phyloP scores from a whole-genome alignment of 2,113 vertebrate genomes.

The Blennius ocellaris region DNA sequence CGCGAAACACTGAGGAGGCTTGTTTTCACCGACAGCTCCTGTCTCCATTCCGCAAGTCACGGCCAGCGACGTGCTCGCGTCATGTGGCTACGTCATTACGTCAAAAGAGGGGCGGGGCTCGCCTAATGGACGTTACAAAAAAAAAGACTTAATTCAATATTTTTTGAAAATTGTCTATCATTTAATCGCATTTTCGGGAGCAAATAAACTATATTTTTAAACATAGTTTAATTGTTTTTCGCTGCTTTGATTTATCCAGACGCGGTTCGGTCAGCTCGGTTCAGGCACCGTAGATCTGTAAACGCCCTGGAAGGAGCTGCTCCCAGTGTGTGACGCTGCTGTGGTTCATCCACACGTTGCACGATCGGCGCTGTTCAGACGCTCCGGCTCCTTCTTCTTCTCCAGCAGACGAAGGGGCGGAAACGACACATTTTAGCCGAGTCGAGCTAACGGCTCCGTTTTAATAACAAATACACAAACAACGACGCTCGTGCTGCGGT shows the following conservation, averaged over 20 bases:
- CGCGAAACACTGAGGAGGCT: neutral
- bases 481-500: neutral
- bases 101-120: neutral
- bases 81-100: neutral
- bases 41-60: constrained; percentile 71
- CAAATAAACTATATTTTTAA: too few species aligned
- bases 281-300: too few species aligned
- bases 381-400: neutral
- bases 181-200: too few species aligned
- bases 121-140: too few species aligned
- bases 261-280: too few species aligned
- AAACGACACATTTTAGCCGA: constrained; percentile 50
- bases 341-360: constrained; percentile 20
- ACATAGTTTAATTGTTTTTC: too few species aligned
- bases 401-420: constrained; percentile 68
- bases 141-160: too few species aligned
- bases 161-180: too few species aligned
- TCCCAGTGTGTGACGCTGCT: neutral
- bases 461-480: constrained; percentile 34
- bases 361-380: neutral
- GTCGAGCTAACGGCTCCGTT: constrained; percentile 33
- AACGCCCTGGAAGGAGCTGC: too few species aligned
- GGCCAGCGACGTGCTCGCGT: neutral
- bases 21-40: neutral
- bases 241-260: too few species aligned